Evolutionary conservation across 2,888 invertebrate species (phyloP).

Genomic region (Cheiracanthium punctorium): DNA sequence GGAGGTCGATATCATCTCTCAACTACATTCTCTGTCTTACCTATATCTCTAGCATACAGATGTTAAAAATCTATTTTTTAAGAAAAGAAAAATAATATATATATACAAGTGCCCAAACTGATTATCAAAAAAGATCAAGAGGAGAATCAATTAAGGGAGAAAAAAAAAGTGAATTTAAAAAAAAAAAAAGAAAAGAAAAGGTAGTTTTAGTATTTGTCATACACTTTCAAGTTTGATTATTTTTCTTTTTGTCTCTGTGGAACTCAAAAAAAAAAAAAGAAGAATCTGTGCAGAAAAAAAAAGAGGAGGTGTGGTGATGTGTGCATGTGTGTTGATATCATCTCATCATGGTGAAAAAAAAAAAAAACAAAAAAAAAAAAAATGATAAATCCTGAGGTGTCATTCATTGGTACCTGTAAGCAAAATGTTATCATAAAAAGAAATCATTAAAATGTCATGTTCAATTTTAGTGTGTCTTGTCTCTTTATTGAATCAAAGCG

Average conservation of each 20-base stretch:
- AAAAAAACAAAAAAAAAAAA: no score
- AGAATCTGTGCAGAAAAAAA: background rate
- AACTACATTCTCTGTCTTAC: no score
- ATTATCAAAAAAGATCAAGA: slow-evolving; percentile 2
- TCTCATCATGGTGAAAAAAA: background rate
- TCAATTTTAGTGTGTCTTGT: slow-evolving; percentile 7
- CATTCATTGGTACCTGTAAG: background rate
- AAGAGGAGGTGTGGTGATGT: no score
- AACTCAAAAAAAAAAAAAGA: background rate
- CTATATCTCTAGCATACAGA: no score
- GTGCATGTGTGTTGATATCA: background rate
- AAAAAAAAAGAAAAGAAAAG: background rate
- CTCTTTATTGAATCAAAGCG: no score
- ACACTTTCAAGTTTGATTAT: background rate
- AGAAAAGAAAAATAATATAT: no score
- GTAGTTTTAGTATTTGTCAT: background rate
- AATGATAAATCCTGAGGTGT: no score
- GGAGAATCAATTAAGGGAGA: no score
- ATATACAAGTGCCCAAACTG: background rate
- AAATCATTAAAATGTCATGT: slow-evolving; percentile 11
- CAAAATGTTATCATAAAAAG: background rate
- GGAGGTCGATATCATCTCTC: background rate
- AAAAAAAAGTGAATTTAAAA: background rate
- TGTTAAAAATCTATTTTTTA: slow-evolving; percentile 12
- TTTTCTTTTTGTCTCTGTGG: background rate